Conservation (phyloP, 1,140 invertebrate genomes). For the Hyposmocoma kahamanoa region DNA sequence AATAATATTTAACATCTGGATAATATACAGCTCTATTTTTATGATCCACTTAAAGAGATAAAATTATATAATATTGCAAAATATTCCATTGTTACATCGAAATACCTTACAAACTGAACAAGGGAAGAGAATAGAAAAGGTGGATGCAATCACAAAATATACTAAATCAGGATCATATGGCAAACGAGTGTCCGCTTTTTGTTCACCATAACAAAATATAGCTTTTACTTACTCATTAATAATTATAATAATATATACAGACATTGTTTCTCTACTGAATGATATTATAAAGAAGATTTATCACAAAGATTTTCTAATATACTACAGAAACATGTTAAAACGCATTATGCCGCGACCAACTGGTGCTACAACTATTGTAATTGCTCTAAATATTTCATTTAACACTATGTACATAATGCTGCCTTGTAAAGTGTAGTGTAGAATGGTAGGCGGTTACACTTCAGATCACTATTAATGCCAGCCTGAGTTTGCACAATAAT, state of each 20-base stretch:
- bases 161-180: constrained; percentile 28
- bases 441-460: neutral
- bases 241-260: constrained; percentile 54
- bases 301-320: constrained; percentile 61
- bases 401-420: neutral
- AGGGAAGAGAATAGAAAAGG: constrained; percentile 22
- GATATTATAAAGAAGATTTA: constrained; percentile 55
- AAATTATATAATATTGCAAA: constrained; percentile 64
- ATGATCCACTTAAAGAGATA: constrained; percentile 60
- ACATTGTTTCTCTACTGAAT: constrained; percentile 49
- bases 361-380: neutral
- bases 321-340: constrained; percentile 43
- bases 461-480: too few species aligned
- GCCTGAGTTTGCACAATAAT: too few species aligned
- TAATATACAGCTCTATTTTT: constrained; percentile 69
- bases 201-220: constrained; percentile 66
- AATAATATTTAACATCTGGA: constrained; percentile 71
- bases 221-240: constrained; percentile 52
- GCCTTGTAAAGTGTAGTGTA: neutral
- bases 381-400: neutral
- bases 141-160: constrained; percentile 25
- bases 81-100: constrained; percentile 64
- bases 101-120: constrained; percentile 31
- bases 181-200: constrained; percentile 49
- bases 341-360: constrained; percentile 23